Conservation (phyloP, 1,140 invertebrate genomes). For the Temnothorax nylanderi region DNA sequence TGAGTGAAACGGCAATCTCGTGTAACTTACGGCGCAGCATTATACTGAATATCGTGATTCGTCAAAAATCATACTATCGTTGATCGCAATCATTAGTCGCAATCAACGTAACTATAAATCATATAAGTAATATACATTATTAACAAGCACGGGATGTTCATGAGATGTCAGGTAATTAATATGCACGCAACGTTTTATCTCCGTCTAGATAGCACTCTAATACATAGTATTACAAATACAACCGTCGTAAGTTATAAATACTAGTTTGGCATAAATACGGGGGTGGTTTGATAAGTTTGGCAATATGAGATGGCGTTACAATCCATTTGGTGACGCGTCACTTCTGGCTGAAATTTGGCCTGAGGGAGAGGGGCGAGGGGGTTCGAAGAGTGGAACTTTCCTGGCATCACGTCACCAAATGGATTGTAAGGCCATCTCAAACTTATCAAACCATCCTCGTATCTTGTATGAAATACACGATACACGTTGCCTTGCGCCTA, state of each 20-base stretch:
- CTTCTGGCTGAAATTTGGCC: no score
- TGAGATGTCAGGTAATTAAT: background rate
- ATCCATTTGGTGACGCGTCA: no score
- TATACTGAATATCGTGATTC: background rate
- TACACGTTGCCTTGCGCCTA: background rate
- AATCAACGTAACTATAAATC: background rate
- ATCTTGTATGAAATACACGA: background rate
- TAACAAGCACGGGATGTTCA: slow-evolving; percentile 7
- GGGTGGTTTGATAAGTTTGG: no score
- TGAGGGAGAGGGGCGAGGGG: no score
- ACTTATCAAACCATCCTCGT: no score
- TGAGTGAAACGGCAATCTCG: slow-evolving; percentile 25
- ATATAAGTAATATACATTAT: slow-evolving; percentile 25
- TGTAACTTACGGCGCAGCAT: slow-evolving; percentile 15
- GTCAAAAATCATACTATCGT: slow-evolving; percentile 1
- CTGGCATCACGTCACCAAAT: no score
- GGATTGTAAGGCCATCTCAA: no score
- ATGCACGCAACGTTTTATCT: background rate
- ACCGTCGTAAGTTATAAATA: slow-evolving; percentile 18
- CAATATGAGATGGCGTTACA: no score
- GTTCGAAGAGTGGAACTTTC: no score
- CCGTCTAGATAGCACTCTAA: background rate
- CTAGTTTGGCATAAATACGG: slow-evolving; percentile 6
- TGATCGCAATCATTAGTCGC: background rate
- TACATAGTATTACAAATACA: slow-evolving; percentile 15